These are phyloP conservation scores for Limnephilus lunatus DNA, from an alignment of 2,888 invertebrate genomes.

Conservation along the genomic window DNA sequence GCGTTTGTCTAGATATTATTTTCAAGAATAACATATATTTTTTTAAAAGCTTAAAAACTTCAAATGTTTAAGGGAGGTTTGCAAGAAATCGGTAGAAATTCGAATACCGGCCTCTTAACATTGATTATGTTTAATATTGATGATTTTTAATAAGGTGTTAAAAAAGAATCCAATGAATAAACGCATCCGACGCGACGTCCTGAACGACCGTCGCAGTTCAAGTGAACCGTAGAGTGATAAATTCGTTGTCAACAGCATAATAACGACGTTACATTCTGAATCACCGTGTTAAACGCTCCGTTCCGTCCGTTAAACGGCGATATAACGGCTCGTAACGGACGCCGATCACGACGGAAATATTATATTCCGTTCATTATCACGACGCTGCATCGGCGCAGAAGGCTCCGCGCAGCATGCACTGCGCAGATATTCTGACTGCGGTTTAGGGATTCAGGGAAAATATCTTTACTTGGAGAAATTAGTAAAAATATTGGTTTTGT, in stretches of 20 bases:
- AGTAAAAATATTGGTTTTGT: too few relatives aligned
- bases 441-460: not conserved
- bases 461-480: too few relatives aligned
- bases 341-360: constrained; percentile 49
- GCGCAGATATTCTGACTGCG: not conserved
- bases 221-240: not conserved
- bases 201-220: not conserved
- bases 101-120: too few relatives aligned
- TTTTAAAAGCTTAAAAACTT: too few relatives aligned
- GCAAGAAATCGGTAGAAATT: too few relatives aligned
- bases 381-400: constrained; percentile 23
- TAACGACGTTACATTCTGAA: constrained; percentile 40
- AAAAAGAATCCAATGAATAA: not conserved
- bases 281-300: constrained; percentile 38
- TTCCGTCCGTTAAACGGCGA: constrained; percentile 43
- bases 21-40: too few relatives aligned
- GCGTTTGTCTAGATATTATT: too few relatives aligned
- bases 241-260: constrained; percentile 44
- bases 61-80: too few relatives aligned
- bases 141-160: too few relatives aligned
- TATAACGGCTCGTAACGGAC: constrained; percentile 45
- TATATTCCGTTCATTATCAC: constrained; percentile 57
- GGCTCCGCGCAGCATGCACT: not conserved
- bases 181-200: not conserved
- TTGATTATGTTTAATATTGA: too few relatives aligned